Percentiles rank a stretch among this genome's conserved stretches.
Evolutionary conservation across 37 sponge, comb jelly and placozoan species (phyloP).

Genomic region (Geodia barretti): DNA sequence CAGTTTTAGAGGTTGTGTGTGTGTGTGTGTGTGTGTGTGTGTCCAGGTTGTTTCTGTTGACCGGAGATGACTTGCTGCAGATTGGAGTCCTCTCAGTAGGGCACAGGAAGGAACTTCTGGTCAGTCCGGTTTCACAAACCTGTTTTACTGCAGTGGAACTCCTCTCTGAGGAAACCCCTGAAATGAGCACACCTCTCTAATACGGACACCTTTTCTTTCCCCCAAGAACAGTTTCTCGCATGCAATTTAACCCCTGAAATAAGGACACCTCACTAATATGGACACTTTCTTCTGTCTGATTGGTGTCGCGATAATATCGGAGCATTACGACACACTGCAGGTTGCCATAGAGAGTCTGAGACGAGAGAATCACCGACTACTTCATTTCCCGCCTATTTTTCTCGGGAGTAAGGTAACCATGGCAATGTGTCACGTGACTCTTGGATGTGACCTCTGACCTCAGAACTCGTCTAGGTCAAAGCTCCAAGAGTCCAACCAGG

Average conservation of each 20-base stretch:
- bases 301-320: no score
- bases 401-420: constrained; percentile 13
- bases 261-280: no score
- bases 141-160: no score
- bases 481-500: constrained; percentile 7
- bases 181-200: no score
- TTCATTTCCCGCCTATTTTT: constrained; percentile 74
- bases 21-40: no score
- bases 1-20: no score
- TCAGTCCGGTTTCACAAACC: constrained; percentile 4
- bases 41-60: constrained; percentile 71
- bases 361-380: constrained; percentile 55
- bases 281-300: no score
- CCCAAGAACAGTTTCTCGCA: no score
- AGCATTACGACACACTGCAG: no score
- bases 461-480: constrained; percentile 26
- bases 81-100: constrained; percentile 79
- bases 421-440: not conserved
- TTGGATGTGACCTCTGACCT: not conserved
- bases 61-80: constrained; percentile 73
- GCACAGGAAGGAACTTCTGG: constrained; percentile 78
- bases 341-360: constrained; percentile 47
- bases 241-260: no score
- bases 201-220: no score
- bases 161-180: no score